Percentiles rank a stretch among this genome's conserved stretches.
phyloP scores from a whole-genome alignment of 2,888 invertebrate genomes.

The Hipparchia semele region DNA sequence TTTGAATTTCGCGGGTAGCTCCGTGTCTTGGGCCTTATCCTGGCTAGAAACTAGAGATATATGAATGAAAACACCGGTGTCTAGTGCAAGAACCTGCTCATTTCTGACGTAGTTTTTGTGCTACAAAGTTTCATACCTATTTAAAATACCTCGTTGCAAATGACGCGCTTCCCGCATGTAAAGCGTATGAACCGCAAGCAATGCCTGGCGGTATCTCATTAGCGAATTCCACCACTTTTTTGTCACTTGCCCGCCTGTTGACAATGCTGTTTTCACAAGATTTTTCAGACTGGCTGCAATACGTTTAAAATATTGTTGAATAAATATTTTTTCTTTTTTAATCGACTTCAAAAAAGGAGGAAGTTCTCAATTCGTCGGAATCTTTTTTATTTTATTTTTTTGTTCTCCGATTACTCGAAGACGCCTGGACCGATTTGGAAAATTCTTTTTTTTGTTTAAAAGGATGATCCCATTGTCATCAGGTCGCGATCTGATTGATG shows the following conservation, averaged over 20 bases:
- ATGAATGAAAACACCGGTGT: not conserved
- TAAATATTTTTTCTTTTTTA: not conserved
- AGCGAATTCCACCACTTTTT: constrained; percentile 27
- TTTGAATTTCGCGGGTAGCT: too few species aligned
- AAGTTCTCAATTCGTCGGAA: too few species aligned
- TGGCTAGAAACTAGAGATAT: not conserved
- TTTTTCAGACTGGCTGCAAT: constrained; percentile 9
- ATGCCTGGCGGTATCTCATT: constrained; percentile 22
- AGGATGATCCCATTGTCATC: too few species aligned
- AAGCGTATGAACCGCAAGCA: constrained; percentile 15
- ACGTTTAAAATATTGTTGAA: constrained; percentile 13
- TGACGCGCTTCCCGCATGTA: constrained; percentile 19
- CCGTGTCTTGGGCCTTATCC: too few species aligned
- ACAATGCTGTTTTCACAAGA: constrained; percentile 29
- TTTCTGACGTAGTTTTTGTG: constrained; percentile 14
- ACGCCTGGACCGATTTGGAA: too few species aligned
- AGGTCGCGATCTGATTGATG: too few species aligned
- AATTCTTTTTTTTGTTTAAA: too few species aligned
- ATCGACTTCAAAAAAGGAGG: too few species aligned
- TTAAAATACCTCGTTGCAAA: constrained; percentile 25
- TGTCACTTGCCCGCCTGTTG: constrained; percentile 19
- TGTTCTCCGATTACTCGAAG: too few species aligned
- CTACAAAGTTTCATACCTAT: constrained; percentile 6
- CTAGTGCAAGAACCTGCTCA: not conserved
- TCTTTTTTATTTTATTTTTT: too few species aligned